These are phyloP conservation scores for Chloromyia formosa DNA, from an alignment of 2,888 invertebrate genomes.

Conservation along the genomic window DNA sequence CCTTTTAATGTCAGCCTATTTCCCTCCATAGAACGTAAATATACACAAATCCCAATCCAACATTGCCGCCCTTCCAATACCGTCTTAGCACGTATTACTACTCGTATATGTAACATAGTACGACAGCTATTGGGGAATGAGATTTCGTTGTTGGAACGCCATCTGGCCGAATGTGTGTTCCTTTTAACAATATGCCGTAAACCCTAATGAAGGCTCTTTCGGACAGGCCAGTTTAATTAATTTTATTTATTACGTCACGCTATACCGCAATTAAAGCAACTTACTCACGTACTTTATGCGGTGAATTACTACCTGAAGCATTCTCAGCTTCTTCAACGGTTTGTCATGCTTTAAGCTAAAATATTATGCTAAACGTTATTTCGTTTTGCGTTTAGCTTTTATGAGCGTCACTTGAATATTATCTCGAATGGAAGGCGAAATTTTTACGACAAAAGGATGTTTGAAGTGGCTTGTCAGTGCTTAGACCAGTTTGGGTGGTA, in stretches of 20 bases:
- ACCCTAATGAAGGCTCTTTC: conserved; percentile 41
- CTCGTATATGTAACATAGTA: background rate
- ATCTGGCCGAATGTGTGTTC: conserved; percentile 28
- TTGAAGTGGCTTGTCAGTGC: conserved; percentile 14
- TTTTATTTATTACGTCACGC: conserved; percentile 43
- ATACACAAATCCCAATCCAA: background rate
- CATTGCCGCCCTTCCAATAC: background rate
- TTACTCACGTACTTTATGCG: conserved; percentile 39
- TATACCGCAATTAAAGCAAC: conserved; percentile 39
- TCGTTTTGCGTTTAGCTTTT: conserved; percentile 25
- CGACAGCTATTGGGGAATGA: background rate
- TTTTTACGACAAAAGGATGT: conserved; percentile 17
- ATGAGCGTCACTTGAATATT: conserved; percentile 21
- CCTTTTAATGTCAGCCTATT: background rate
- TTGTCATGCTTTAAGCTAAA: conserved; percentile 14
- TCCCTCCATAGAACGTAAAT: background rate
- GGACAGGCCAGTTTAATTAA: conserved; percentile 43
- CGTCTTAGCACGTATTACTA: conserved; percentile 1
- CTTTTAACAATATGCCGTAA: conserved; percentile 38
- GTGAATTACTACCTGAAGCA: conserved; percentile 20
- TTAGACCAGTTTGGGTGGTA: conserved; percentile 10
- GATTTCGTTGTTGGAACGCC: background rate
- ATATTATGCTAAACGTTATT: conserved; percentile 39
- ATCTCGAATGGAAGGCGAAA: conserved; percentile 16
- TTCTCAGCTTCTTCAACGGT: background rate